These are phyloP conservation scores for Butorides virescens DNA, from an alignment of 2,113 vertebrate genomes.

Conservation along the genomic window DNA sequence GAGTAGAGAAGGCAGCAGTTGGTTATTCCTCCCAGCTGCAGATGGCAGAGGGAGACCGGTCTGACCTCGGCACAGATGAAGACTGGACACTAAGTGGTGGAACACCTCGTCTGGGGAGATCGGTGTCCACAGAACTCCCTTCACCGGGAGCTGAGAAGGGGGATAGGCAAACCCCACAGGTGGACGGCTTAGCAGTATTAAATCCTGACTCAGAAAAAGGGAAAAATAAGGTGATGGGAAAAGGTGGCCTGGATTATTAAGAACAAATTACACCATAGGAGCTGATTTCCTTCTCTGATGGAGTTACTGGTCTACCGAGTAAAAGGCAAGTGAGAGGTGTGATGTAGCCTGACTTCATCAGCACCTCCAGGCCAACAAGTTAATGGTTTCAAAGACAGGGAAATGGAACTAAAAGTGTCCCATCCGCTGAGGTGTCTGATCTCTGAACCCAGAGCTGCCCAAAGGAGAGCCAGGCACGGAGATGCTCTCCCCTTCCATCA, in stretches of 20 bases:
- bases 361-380: background rate
- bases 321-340: background rate
- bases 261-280: background rate
- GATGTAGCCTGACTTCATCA: background rate
- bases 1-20: background rate
- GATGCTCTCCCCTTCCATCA: background rate
- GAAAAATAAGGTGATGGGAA: background rate
- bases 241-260: background rate
- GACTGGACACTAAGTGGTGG: background rate
- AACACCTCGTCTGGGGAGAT: background rate
- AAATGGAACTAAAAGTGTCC: background rate
- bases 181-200: background rate
- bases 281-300: background rate
- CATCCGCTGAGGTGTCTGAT: background rate
- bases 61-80: fast-evolving
- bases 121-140: background rate
- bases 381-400: background rate
- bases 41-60: background rate
- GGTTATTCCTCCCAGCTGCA: fast-evolving
- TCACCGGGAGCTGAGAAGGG: background rate
- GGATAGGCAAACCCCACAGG: background rate
- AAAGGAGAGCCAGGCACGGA: background rate
- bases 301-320: background rate
- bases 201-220: background rate
- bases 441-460: background rate